Conservation (phyloP, 2,888 invertebrate species). For the Drosophila falleni region DNA sequence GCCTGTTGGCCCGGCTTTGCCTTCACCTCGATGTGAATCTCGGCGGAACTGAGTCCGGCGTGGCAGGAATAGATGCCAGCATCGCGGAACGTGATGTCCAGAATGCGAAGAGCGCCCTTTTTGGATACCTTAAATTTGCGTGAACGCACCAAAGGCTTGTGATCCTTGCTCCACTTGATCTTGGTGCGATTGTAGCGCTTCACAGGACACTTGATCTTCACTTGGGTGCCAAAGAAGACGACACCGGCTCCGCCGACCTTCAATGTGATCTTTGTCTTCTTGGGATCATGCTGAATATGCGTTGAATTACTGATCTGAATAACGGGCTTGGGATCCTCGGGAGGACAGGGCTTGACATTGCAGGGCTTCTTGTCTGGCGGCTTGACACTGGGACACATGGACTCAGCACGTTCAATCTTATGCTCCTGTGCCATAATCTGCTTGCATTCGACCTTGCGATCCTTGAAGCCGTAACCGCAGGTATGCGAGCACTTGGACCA, state of each 20-base stretch:
- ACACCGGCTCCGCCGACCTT: slow-evolving; percentile 96
- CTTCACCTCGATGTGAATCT: slow-evolving; percentile 92
- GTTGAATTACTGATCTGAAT: slow-evolving; percentile 93
- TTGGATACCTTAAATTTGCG: slow-evolving; percentile 95
- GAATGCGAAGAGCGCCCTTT: slow-evolving; percentile 95
- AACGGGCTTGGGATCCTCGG: slow-evolving; percentile 90
- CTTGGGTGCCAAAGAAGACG: slow-evolving; percentile 95
- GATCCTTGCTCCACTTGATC: slow-evolving; percentile 96
- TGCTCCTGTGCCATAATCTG: slow-evolving; percentile 97
- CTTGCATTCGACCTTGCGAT: slow-evolving; percentile 93
- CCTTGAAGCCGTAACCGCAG: slow-evolving; percentile 97
- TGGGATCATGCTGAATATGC: slow-evolving; percentile 93
- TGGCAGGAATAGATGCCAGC: slow-evolving; percentile 95
- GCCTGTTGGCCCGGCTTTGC: slow-evolving; percentile 92
- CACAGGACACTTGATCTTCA: slow-evolving; percentile 97
- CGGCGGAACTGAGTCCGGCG: slow-evolving; percentile 93
- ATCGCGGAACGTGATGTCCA: slow-evolving; percentile 92
- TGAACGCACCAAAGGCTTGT: slow-evolving; percentile 90
- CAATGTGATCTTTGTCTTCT: slow-evolving; percentile 92
- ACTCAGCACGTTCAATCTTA: slow-evolving; percentile 91
- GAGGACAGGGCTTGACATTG: slow-evolving; percentile 92
- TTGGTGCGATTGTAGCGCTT: slow-evolving; percentile 92
- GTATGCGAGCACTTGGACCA: slow-evolving; percentile 96
- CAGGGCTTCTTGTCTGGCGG: slow-evolving; percentile 93
- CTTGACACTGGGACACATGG: slow-evolving; percentile 91